Base-by-base conservation (phyloP, 2,113 vertebrate species). In the Lates calcarifer region DNA sequence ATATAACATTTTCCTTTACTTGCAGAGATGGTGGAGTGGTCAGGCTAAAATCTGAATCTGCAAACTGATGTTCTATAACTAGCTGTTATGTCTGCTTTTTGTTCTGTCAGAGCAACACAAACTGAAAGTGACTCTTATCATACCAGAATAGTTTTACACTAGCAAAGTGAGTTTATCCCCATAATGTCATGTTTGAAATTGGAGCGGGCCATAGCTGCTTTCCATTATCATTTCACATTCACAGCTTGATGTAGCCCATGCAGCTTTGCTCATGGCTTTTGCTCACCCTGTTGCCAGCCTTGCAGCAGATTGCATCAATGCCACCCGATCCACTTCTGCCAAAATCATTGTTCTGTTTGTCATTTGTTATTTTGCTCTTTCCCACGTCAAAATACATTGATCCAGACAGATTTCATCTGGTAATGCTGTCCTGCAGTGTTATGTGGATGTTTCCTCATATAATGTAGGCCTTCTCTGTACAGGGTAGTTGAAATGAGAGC, bases 231-330 rank as follows among this genome's bases (percentile, higher is more conserved):
- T 33, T 74, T 55, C 47, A 56, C 73, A 84, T 28, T 31, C 77
- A 64, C 71, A 81, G 78, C 72, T 73, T 72, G 83, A 80, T 65
- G 22, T 8, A 37, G 37, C 69, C 20, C n/a, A 2, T 76, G 45
- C 61, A 53, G 71, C 78, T 77, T 76, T 20, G 26, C 75, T 77
- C 43, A 1, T 45, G 78, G 64, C 81, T 77, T 82, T 79, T 85
- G 58, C 61, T 37, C n/a, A 11, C 53, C 24, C 67, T 62, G 86
- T 74, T 82, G 62, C 82, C 81, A 83, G 72, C 63, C 81, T 93
- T 86, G 70, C 92, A 86, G 72, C 62, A 81, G 72, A 90, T 90
- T 92, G 87, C 89, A 77, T 91, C 89, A 92, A 92, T 89, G 72
- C 71, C 65, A 86, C 80, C 14, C 26, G 33, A 61, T 75, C 56